Percentiles rank a stretch among this genome's conserved stretches.
phyloP scores from a whole-genome alignment of 2,797 vertebrate species.

The Sebastes taczanowskii region DNA sequence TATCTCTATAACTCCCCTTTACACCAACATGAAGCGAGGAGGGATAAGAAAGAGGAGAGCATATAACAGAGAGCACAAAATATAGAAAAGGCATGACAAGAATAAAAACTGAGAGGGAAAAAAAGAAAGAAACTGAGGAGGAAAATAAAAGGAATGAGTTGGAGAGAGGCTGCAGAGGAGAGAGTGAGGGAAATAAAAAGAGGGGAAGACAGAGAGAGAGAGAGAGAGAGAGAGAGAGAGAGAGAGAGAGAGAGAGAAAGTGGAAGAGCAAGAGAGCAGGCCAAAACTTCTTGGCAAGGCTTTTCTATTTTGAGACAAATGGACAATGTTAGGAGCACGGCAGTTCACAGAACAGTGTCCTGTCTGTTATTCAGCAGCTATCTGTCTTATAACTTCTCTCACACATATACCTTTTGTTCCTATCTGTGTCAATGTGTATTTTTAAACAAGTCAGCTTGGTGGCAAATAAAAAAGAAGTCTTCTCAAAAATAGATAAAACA shows the following conservation, averaged over 20 bases:
- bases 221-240: conserved; percentile 23
- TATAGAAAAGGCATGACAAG: neutral
- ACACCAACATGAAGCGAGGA: conserved; percentile 30
- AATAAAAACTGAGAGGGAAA: neutral
- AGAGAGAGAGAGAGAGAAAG: conserved; percentile 17
- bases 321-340: conserved; percentile 63
- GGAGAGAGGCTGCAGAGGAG: conserved; percentile 9
- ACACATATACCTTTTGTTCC: neutral
- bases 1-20: conserved; percentile 48
- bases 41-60: conserved; percentile 21
- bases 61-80: neutral
- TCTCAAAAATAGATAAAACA: neutral
- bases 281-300: conserved; percentile 68
- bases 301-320: conserved; percentile 75
- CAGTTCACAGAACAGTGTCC: conserved; percentile 46
- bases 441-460: neutral
- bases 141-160: conserved; percentile 7
- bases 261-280: conserved; percentile 41
- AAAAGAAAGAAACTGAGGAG: neutral
- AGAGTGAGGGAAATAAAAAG: conserved; percentile 8
- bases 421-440: neutral
- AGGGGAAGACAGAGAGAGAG: conserved; percentile 5
- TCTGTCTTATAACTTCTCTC: neutral
- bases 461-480: neutral
- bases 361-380: conserved; percentile 55